A percentile compares a stretch with the other conserved stretches of the same genome.
These are phyloP conservation scores for Papilio polytes DNA, from an alignment of 1,140 invertebrate genomes.

Conservation along the genomic window DNA sequence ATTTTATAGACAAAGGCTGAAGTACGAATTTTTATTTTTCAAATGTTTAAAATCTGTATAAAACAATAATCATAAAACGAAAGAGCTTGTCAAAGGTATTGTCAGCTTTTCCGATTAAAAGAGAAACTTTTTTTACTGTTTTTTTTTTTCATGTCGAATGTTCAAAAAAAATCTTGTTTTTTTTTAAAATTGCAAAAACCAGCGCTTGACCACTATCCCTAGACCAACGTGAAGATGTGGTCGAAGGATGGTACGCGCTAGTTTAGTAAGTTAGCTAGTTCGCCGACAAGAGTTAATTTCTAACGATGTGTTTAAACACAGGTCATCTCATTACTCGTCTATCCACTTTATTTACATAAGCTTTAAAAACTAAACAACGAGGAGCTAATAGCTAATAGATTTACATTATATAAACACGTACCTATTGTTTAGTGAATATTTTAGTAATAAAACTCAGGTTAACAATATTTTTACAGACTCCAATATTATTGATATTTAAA, in stretches of 20 bases:
- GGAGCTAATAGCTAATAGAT: conserved; percentile 11
- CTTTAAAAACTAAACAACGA: conserved; percentile 21
- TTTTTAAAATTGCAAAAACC: no score
- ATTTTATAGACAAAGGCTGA: no score
- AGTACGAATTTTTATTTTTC: no score
- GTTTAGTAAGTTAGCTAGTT: no score
- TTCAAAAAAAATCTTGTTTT: neutral
- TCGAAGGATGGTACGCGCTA: no score
- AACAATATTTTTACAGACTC: conserved; percentile 24
- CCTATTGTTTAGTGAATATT: conserved; percentile 22
- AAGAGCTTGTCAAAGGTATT: no score
- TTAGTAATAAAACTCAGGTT: neutral
- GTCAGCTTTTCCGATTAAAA: no score
- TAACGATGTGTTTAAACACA: neutral
- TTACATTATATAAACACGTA: conserved; percentile 21
- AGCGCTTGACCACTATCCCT: no score
- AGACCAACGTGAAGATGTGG: no score
- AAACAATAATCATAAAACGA: no score
- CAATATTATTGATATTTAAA: conserved; percentile 24
- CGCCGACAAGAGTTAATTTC: neutral
- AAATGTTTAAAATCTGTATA: no score
- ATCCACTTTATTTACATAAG: conserved; percentile 6
- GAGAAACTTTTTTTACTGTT: no score
- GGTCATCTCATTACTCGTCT: conserved; percentile 1
- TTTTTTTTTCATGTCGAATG: neutral